A percentile compares a stretch with the other conserved stretches of the same genome.
phyloP scores from a whole-genome alignment of 2,888 invertebrate species.

The Hedya salicella region DNA sequence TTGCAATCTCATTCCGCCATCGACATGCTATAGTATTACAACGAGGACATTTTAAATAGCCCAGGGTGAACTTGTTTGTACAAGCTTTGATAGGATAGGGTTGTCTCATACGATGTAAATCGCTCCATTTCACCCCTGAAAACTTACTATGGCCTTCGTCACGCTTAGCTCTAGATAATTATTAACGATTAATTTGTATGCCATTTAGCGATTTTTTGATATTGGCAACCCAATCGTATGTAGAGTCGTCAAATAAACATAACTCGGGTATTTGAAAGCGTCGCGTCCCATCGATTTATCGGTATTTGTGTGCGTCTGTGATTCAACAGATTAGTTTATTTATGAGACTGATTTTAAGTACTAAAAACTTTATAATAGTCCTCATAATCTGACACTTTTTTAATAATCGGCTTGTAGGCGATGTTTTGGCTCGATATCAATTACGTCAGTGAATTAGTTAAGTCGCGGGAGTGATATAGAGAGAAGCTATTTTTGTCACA shows the following conservation, averaged over 20 bases:
- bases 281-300: constrained; percentile 35
- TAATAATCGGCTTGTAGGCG: constrained; percentile 59
- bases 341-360: constrained; percentile 84
- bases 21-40: constrained; percentile 8
- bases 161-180: constrained; percentile 20
- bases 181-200: constrained; percentile 10
- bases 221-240: neutral
- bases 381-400: constrained; percentile 60
- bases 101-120: neutral
- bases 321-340: constrained; percentile 66
- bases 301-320: constrained; percentile 38
- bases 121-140: neutral
- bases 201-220: constrained; percentile 8
- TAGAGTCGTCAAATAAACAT: constrained; percentile 6
- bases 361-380: constrained; percentile 62
- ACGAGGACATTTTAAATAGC: constrained; percentile 23
- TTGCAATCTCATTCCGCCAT: constrained; percentile 9
- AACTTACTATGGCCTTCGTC: neutral
- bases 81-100: neutral
- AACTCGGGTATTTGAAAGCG: constrained; percentile 19
- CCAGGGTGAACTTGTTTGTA: neutral
- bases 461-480: constrained; percentile 64
- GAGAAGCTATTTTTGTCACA: constrained; percentile 83
- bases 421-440: constrained; percentile 74
- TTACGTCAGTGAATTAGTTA: constrained; percentile 65